Evolutionary conservation across 2,888 invertebrate genomes (phyloP).

Genomic region (Mimas tiliae): DNA sequence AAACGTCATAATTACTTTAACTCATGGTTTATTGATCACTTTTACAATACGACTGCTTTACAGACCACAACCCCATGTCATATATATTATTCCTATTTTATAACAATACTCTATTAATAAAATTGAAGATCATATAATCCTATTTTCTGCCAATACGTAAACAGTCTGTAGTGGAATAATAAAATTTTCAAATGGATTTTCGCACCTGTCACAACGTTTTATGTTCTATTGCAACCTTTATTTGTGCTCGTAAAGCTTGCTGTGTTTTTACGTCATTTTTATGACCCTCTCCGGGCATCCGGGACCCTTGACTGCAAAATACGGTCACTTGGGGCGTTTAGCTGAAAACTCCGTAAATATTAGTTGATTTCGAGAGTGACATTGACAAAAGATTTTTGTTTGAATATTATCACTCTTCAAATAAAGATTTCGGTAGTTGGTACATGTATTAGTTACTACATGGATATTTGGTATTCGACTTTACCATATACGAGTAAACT

Average conservation of each 20-base stretch:
- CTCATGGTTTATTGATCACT: too few relatives aligned
- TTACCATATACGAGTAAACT: too few relatives aligned
- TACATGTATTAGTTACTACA: too few relatives aligned
- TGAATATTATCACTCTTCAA: too few relatives aligned
- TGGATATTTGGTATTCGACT: too few relatives aligned
- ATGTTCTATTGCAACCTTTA: slow-evolving; percentile 37
- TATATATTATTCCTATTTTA: too few relatives aligned
- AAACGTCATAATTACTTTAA: too few relatives aligned
- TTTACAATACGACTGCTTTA: too few relatives aligned
- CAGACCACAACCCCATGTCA: too few relatives aligned
- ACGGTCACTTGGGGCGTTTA: slow-evolving; percentile 1
- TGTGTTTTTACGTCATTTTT: slow-evolving; percentile 32
- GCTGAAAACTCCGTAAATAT: not conserved
- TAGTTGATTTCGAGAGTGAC: too few relatives aligned
- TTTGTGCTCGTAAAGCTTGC: slow-evolving; percentile 36
- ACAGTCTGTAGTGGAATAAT: slow-evolving; percentile 32
- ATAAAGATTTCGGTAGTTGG: too few relatives aligned
- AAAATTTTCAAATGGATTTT: slow-evolving; percentile 39
- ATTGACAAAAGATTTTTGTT: too few relatives aligned
- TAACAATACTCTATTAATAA: not conserved
- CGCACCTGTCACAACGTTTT: slow-evolving; percentile 40
- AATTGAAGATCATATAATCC: not conserved
- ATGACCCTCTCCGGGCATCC: not conserved
- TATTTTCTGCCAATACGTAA: slow-evolving; percentile 28
- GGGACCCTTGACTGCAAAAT: not conserved